Conservation (phyloP, 2,888 invertebrate genomes). For the Euzetes globulus region DNA sequence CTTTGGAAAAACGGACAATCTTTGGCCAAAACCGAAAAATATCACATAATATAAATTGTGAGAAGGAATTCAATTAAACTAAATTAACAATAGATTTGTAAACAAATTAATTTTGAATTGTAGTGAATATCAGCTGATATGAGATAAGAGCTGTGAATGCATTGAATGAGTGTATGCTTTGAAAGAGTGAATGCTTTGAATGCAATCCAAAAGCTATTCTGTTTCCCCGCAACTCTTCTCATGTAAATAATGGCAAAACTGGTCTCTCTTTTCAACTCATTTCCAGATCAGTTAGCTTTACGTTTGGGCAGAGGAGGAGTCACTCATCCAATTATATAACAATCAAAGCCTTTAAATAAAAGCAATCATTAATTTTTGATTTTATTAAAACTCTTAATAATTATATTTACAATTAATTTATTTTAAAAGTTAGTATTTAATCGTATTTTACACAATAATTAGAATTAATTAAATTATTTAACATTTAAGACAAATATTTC, state of each 20-base stretch:
- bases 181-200: background rate
- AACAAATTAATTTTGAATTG: background rate
- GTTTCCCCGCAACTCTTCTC: background rate
- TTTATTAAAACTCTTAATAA: background rate
- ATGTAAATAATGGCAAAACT: background rate
- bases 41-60: too few species aligned
- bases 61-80: background rate
- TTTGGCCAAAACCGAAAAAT: too few species aligned
- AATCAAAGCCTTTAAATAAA: background rate
- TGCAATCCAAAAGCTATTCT: background rate
- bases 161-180: background rate
- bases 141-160: background rate
- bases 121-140: background rate
- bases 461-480: background rate
- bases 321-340: background rate
- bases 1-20: too few species aligned
- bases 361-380: background rate
- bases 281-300: background rate
- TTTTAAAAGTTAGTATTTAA: slow-evolving; percentile 6
- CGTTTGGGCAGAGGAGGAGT: background rate
- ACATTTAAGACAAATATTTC: background rate
- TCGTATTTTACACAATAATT: background rate
- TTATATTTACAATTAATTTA: background rate
- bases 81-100: background rate
- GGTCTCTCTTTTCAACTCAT: background rate